phyloP scores from a whole-genome alignment of 2,113 vertebrate species.

The Budorcas taxicolor region DNA sequence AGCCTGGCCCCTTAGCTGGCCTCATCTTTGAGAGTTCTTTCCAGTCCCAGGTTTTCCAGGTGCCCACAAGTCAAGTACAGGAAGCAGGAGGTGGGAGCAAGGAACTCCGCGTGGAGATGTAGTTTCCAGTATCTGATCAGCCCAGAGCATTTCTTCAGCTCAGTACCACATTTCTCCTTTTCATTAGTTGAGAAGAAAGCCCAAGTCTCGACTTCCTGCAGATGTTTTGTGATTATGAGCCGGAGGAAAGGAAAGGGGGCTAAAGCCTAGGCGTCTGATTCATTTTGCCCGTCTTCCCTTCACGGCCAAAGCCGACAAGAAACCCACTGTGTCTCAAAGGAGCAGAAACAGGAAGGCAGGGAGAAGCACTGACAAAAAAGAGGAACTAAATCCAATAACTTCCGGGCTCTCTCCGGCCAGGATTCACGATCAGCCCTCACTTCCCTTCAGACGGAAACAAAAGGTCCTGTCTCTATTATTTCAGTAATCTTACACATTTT shows the following conservation, averaged over 20 bases:
- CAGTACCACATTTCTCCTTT: not conserved
- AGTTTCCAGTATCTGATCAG: not conserved
- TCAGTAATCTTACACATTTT: not conserved
- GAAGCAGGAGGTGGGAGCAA: not conserved
- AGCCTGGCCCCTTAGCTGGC: too few species aligned
- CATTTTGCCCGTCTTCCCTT: not conserved
- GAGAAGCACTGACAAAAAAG: not conserved
- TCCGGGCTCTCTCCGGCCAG: not conserved
- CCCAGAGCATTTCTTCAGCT: not conserved
- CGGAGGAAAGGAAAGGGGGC: not conserved
- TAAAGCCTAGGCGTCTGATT: too few species aligned
- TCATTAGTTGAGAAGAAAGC: not conserved
- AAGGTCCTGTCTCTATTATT: not conserved
- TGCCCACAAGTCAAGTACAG: not conserved
- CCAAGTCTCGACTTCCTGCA: not conserved
- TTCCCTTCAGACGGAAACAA: fast-evolving
- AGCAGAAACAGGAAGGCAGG: not conserved
- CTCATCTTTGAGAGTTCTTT: not conserved
- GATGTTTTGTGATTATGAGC: not conserved
- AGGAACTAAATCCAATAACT: fast-evolving
- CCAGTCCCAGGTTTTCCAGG: not conserved
- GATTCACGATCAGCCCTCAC: fast-evolving
- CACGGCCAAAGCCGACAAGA: not conserved
- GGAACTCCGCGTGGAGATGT: not conserved
- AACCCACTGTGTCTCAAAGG: not conserved